A percentile compares a stretch with the other conserved stretches of the same genome.
Evolutionary conservation across 2,888 invertebrate genomes (phyloP).

Genomic region (Andrena minutula): DNA sequence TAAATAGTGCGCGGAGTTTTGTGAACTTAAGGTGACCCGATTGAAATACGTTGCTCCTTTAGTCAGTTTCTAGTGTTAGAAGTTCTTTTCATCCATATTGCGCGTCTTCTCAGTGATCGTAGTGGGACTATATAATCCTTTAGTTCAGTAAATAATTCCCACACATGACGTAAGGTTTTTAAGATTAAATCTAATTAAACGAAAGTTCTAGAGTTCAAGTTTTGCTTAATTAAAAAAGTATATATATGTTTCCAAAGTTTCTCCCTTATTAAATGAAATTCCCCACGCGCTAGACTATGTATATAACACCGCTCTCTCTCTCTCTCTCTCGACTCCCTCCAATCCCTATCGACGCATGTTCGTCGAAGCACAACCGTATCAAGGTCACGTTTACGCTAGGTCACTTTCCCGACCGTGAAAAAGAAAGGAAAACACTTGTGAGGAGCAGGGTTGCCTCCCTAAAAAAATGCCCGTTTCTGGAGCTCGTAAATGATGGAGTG

Average conservation of each 20-base stretch:
- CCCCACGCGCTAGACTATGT: conserved; percentile 33
- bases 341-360: conserved; percentile 5
- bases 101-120: too few species aligned
- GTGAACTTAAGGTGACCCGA: neutral
- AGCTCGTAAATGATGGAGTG: conserved; percentile 57
- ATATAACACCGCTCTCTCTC: neutral
- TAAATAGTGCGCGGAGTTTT: neutral
- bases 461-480: conserved; percentile 37
- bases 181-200: neutral
- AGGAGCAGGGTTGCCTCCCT: neutral
- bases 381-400: conserved; percentile 33
- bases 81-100: too few species aligned
- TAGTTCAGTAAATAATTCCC: too few species aligned
- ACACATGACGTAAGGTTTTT: neutral
- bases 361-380: conserved; percentile 18
- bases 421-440: conserved; percentile 23
- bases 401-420: conserved; percentile 18
- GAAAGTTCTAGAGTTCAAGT: neutral
- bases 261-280: conserved; percentile 7
- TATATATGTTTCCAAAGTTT: neutral
- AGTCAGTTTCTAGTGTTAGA: too few species aligned
- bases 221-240: neutral
- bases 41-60: neutral
- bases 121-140: too few species aligned
- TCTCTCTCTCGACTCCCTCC: neutral